phyloP scores from a whole-genome alignment of 1,140 invertebrate species.

The Aleiodes sp. region DNA sequence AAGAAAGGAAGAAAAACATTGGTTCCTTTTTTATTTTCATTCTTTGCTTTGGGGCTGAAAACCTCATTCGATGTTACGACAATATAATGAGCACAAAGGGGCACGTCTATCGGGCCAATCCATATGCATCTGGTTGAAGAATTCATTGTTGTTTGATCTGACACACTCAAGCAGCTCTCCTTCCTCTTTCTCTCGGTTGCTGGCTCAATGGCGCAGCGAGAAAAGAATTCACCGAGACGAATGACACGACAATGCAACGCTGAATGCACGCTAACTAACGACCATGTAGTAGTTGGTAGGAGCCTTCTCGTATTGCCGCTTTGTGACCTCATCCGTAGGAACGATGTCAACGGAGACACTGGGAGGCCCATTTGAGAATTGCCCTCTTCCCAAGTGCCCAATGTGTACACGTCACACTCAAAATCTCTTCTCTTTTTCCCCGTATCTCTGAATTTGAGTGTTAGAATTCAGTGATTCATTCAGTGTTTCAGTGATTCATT shows the following conservation, averaged over 20 bases:
- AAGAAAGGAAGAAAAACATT: constrained; percentile 5
- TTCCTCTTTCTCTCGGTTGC: not conserved
- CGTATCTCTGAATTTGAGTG: no score
- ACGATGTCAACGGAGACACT: not conserved
- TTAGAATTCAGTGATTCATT: no score
- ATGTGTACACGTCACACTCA: not conserved
- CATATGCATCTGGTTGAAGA: constrained; percentile 20
- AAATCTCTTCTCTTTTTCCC: constrained; percentile 2
- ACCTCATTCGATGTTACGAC: not conserved
- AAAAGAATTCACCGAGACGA: constrained; percentile 40
- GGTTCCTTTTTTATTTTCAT: constrained; percentile 15
- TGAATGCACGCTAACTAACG: constrained; percentile 51
- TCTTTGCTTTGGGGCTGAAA: no score
- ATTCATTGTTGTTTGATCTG: constrained; percentile 1
- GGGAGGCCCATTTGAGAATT: not conserved
- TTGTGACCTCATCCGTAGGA: constrained; percentile 26
- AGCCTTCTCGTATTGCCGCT: constrained; percentile 41
- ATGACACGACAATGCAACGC: constrained; percentile 49
- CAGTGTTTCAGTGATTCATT: no score
- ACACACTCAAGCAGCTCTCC: not conserved
- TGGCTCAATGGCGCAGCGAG: constrained; percentile 36
- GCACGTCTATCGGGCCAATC: constrained; percentile 11
- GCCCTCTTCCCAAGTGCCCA: constrained; percentile 2
- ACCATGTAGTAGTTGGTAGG: constrained; percentile 42
- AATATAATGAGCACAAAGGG: constrained; percentile 27